Conservation (phyloP, 2,797 vertebrate species). For the Pipistrellus pipistrellus region DNA sequence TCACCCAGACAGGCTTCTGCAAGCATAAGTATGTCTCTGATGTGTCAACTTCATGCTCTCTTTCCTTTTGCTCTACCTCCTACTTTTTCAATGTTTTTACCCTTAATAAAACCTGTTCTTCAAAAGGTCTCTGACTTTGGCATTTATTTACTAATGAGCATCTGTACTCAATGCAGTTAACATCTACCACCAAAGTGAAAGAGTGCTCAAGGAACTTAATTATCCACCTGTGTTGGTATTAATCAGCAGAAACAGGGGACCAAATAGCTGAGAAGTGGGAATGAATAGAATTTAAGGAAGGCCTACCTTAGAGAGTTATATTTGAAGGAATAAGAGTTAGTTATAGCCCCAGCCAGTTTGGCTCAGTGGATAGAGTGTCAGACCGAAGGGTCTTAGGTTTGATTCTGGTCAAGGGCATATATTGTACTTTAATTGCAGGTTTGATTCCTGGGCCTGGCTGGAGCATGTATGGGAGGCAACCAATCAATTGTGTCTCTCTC, state of each 20-base stretch:
- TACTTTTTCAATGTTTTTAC: not conserved
- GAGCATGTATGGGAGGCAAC: no score
- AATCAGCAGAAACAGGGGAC: not conserved
- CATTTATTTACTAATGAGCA: not conserved
- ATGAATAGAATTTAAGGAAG: not conserved
- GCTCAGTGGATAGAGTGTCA: no score
- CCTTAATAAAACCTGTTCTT: not conserved
- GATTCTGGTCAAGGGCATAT: no score
- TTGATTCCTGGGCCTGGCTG: no score
- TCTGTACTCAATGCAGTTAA: not conserved
- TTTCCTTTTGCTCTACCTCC: not conserved
- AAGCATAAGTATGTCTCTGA: not conserved
- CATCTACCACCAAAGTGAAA: not conserved
- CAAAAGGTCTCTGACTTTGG: not conserved
- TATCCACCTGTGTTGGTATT: not conserved
- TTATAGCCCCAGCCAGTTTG: no score
- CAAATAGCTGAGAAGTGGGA: not conserved
- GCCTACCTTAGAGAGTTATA: not conserved
- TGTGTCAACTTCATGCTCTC: not conserved
- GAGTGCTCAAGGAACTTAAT: not conserved
- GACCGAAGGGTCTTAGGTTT: no score
- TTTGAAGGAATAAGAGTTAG: not conserved
- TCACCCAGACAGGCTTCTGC: not conserved
- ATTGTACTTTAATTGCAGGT: no score
- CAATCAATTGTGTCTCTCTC: no score